Evolutionary conservation across 2,888 invertebrate genomes (phyloP).

Genomic region (Apodemia duryi): DNA sequence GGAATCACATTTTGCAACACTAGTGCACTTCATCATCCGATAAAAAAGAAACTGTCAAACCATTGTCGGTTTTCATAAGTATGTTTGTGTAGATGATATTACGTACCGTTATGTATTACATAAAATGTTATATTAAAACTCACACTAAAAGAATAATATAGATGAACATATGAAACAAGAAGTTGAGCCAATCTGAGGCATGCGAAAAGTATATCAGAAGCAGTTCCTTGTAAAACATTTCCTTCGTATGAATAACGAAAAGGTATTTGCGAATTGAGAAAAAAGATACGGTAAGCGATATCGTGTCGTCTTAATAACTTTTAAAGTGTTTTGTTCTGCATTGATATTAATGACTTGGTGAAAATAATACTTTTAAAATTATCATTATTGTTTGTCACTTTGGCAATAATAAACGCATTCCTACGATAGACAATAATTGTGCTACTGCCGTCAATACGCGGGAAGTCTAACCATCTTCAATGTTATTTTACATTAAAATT

Average conservation of each 20-base stretch:
- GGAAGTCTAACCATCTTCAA: too few relatives aligned
- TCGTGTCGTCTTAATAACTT: too few relatives aligned
- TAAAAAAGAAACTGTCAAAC: constrained; percentile 31
- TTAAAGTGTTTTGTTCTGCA: too few relatives aligned
- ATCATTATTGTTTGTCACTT: too few relatives aligned
- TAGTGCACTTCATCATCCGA: constrained; percentile 57
- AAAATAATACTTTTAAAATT: too few relatives aligned
- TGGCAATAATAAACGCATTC: too few relatives aligned
- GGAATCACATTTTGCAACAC: constrained; percentile 31
- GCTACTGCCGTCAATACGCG: too few relatives aligned
- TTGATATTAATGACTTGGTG: too few relatives aligned
- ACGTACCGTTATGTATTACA: constrained; percentile 9
- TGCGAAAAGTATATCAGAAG: not conserved
- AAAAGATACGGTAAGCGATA: too few relatives aligned
- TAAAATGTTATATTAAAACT: constrained; percentile 7
- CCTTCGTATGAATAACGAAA: too few relatives aligned
- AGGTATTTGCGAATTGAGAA: too few relatives aligned
- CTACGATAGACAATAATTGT: too few relatives aligned
- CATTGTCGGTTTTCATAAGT: constrained; percentile 11
- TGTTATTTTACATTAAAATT: not conserved
- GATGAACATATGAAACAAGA: not conserved
- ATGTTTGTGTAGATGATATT: constrained; percentile 18
- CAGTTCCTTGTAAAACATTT: not conserved
- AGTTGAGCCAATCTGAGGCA: not conserved
- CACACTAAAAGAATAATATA: constrained; percentile 4